Evolutionary conservation across 2,888 invertebrate species (phyloP).

Genomic region (Fabriciana adippe): DNA sequence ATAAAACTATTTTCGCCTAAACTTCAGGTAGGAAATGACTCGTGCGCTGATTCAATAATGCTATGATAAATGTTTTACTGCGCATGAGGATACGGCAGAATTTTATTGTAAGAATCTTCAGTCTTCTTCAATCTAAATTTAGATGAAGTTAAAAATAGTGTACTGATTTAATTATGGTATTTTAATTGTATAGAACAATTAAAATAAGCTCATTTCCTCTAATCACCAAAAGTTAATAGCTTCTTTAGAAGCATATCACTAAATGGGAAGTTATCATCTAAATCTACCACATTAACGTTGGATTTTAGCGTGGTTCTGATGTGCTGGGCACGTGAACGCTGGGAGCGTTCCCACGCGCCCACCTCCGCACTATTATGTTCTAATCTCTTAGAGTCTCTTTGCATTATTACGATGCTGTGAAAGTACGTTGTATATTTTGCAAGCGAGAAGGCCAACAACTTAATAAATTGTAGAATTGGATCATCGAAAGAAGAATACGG

Average conservation of each 20-base stretch:
- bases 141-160: too few relatives aligned
- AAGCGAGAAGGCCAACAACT: constrained; percentile 55
- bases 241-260: constrained; percentile 29
- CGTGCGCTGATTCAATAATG: too few relatives aligned
- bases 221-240: constrained; percentile 29
- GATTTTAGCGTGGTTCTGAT: constrained; percentile 71
- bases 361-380: constrained; percentile 81
- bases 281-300: constrained; percentile 77
- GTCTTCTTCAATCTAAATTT: too few relatives aligned
- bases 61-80: too few relatives aligned
- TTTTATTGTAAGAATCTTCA: too few relatives aligned
- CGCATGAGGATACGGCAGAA: too few relatives aligned
- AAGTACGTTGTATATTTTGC: constrained; percentile 73
- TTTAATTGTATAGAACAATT: too few relatives aligned
- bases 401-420: constrained; percentile 78
- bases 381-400: constrained; percentile 79
- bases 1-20: too few relatives aligned
- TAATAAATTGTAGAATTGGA: constrained; percentile 54
- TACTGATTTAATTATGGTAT: too few relatives aligned
- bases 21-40: too few relatives aligned
- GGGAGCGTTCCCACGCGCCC: constrained; percentile 82
- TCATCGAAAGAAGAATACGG: constrained; percentile 11
- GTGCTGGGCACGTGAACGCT: constrained; percentile 76
- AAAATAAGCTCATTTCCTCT: too few relatives aligned
- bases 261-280: constrained; percentile 53